Evolutionary conservation across 1,140 invertebrate species (phyloP).

Genomic region (Magallana ariakensis): DNA sequence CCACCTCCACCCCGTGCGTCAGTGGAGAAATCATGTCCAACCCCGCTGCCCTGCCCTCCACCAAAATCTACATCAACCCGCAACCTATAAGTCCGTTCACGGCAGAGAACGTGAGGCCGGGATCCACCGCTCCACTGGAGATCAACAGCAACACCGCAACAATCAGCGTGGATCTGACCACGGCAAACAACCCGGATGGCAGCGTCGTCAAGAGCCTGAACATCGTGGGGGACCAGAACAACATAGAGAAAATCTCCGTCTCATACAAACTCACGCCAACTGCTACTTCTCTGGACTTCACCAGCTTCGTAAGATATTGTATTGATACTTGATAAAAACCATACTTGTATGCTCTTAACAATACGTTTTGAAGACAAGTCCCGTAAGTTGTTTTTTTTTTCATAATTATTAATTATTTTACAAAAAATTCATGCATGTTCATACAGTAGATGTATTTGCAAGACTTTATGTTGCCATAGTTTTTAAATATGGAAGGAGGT

Average conservation of each 20-base stretch:
- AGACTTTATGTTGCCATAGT: too few relatives aligned
- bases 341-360: too few relatives aligned
- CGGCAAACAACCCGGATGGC: background rate
- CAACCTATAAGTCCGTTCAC: background rate
- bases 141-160: background rate
- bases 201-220: background rate
- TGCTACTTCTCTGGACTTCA: background rate
- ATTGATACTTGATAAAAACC: too few relatives aligned
- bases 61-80: slow-evolving; percentile 16
- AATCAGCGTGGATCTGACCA: background rate
- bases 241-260: background rate
- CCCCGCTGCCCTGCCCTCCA: background rate
- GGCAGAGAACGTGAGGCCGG: background rate
- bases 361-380: too few relatives aligned
- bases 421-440: too few relatives aligned
- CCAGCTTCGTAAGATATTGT: background rate
- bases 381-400: too few relatives aligned
- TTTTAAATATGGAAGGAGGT: too few relatives aligned
- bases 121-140: background rate
- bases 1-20: slow-evolving; percentile 1
- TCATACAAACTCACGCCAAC: background rate
- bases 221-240: background rate
- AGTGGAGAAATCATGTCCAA: slow-evolving; percentile 20
- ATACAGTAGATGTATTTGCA: too few relatives aligned
- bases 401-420: too few relatives aligned